These are phyloP conservation scores for Clunio marinus DNA, from an alignment of 2,888 invertebrate genomes.

Conservation along the genomic window DNA sequence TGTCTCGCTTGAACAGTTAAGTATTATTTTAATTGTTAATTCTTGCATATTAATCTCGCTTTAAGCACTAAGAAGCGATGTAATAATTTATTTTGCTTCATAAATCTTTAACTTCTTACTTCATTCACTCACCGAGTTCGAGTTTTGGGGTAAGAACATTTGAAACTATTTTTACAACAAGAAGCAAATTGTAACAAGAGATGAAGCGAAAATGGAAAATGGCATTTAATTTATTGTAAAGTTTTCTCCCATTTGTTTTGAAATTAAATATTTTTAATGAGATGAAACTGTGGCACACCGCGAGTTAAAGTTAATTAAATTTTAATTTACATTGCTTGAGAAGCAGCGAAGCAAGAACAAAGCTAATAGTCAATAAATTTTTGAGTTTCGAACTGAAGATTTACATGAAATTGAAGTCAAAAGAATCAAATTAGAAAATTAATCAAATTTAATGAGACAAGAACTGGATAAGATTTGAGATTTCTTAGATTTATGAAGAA, in stretches of 20 bases:
- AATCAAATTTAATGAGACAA: constrained; percentile 20
- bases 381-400: neutral
- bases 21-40: constrained; percentile 20
- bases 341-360: neutral
- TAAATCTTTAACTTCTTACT: constrained; percentile 11
- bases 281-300: constrained; percentile 21
- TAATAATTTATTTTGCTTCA: constrained; percentile 22
- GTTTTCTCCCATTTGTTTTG: constrained; percentile 15
- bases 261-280: constrained; percentile 24
- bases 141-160: no score
- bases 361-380: constrained; percentile 11
- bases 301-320: constrained; percentile 8
- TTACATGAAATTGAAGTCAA: neutral
- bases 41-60: constrained; percentile 26
- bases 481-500: no score
- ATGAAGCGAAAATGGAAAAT: constrained; percentile 17
- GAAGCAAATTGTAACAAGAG: neutral
- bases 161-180: neutral
- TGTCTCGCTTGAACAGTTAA: neutral
- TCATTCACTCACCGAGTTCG: no score
- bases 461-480: neutral
- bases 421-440: neutral
- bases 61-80: constrained; percentile 12
- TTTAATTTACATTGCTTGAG: constrained; percentile 10
- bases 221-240: constrained; percentile 19